Base-by-base conservation (phyloP, 2,113 vertebrate genomes). In the Oreochromis aureus region DNA sequence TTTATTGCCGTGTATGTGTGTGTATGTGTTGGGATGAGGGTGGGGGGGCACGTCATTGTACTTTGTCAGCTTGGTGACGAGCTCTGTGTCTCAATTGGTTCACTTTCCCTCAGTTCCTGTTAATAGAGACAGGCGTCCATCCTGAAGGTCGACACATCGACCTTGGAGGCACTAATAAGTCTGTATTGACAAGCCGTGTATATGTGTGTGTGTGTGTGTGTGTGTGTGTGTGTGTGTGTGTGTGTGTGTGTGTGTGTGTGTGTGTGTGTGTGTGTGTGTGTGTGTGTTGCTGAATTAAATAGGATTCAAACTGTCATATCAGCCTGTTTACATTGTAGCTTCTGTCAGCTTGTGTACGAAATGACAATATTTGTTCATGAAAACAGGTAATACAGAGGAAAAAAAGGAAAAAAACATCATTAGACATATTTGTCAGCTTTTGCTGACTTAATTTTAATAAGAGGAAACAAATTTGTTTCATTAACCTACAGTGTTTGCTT, bases 111-210 rank as follows among this genome's bases (percentile, higher is more conserved):
- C 85, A 71, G 87, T 88, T 85, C 85, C 69, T 90, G 93, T 93
- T 94, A 94, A 94, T 95, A 90, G 92, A 94, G 88, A 87, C 90
- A 84, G 86, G 82, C 86, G 83, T 91, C 90, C 89, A 69, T 92
- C 89, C 91, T 87, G 86, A 87, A 95, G 93, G 94, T 94, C 86
- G 71, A 54, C 89, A 56, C 59, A 83, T 81, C 87, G 89, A 95
- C 96, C 95, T 94, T 96, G 94, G 92, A 87, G 85, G 58, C 84
- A 76, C 85, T 95, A 92, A 93, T 89, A 51, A 93, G 92, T 91
- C 88, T 19, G 44, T 88, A 92, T 93, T 89, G 86, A 89, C 89
- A 88, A 89, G 89, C 69, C 6, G 1, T 39, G 73, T 79, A 3
- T 41, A 1, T 48, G 63, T 81, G 1, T 46, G 76, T 79, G 1